Percentiles rank a stretch among this genome's conserved stretches.
Evolutionary conservation across 1,140 invertebrate species (phyloP).

Genomic region (Paralvinella palmiformis): DNA sequence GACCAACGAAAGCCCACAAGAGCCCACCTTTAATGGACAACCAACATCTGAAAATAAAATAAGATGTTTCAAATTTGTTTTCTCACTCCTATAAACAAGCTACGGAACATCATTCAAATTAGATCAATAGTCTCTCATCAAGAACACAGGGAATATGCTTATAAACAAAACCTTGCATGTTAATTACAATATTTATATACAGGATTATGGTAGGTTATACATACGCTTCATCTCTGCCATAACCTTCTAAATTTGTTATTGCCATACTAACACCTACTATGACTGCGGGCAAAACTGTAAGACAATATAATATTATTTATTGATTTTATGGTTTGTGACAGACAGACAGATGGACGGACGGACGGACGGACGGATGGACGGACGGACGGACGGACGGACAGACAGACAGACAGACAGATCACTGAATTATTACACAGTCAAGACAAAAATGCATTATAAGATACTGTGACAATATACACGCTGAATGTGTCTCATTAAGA

Average conservation of each 20-base stretch:
- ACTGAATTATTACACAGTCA: not conserved
- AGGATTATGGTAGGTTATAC: not conserved
- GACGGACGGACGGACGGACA: not conserved
- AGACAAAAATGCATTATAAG: not conserved
- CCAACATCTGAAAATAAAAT: conserved; percentile 14
- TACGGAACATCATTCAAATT: not conserved
- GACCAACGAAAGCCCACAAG: conserved; percentile 19
- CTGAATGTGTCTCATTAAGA: no score
- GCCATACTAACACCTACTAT: conserved; percentile 15
- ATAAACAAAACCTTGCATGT: not conserved
- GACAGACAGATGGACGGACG: not conserved
- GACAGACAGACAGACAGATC: not conserved
- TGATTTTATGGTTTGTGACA: not conserved
- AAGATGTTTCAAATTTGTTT: not conserved
- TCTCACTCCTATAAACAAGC: not conserved
- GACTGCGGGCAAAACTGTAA: conserved; percentile 14
- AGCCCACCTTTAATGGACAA: conserved; percentile 9
- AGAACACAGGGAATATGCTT: not conserved
- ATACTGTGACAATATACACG: not conserved
- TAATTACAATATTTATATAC: not conserved
- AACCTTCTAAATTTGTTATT: conserved; percentile 8
- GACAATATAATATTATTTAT: not conserved
- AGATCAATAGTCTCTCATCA: not conserved
- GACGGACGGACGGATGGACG: not conserved
- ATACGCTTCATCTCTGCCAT: conserved; percentile 14